Evolutionary conservation across 2,888 invertebrate genomes (phyloP), one percentile per base, ranked within the genome.

Genomic region (Formica aserva): DNA sequence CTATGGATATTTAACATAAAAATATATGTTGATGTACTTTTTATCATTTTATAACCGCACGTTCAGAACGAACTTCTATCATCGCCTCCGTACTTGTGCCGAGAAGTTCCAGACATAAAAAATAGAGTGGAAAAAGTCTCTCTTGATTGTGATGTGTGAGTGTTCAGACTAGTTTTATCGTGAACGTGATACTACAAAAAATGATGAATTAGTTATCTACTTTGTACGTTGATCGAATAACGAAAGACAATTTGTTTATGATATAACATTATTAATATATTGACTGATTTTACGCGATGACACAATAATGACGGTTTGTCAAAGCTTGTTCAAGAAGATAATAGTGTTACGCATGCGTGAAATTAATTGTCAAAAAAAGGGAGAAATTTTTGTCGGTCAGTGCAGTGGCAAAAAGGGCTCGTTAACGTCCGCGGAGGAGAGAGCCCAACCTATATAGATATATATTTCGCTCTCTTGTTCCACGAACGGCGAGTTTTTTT

Each of bases 11-110:
- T 80, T 80, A 45, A 60, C 5, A 5, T 60, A 18, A 32, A 11
- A 41, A 71, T 13, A 69, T 57, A 22, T 18, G 13, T 45, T 18
- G 60, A 80, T 45, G 60, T 18, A 72, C 45, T 52, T 22, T 71
- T 80, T 71, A 9, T 45, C 22, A 18, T 60, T 41, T 15, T 22
- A 26, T 60, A 57, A 15, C 15, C 41, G 22, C 13, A 26, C 13
- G n/a, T 26, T 69, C 77, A 45, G 45, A 71, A 41, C 78, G 18
- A 71, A 22, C n/a, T 52, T 69, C 45, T 48, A 9, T 71, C 45
- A 48, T 80, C 60, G 22, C 13, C 41, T 35, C 1, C n/a, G 57
- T 29, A 48, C 6, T 57, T 6, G 26, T 22, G n/a, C 18, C 32
- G 18, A 4, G 35, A 29, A 38, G 11, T 8, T 35, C 8, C n/a